phyloP scores from a whole-genome alignment of 2,113 vertebrate species.

The Reinhardtius hippoglossoides region DNA sequence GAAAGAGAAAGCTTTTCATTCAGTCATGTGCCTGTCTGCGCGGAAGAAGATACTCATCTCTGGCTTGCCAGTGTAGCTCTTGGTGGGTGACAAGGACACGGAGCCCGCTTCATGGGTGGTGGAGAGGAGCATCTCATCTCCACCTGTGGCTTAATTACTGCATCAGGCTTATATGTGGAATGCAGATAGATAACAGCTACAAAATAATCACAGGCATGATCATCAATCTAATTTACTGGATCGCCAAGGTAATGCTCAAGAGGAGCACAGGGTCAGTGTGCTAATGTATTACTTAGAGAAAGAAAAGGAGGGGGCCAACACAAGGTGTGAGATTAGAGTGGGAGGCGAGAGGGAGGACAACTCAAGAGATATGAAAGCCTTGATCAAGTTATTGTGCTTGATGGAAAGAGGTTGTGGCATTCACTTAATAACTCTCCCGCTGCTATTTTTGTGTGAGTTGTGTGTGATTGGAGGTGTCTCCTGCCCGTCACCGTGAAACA shows the following conservation, averaged over 20 bases:
- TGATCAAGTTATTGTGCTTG: conserved; percentile 66
- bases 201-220: conserved; percentile 52
- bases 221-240: conserved; percentile 54
- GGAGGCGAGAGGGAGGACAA: conserved; percentile 22
- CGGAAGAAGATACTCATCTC: conserved; percentile 42
- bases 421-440: conserved; percentile 67
- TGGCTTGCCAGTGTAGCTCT: conserved; percentile 15
- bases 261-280: conserved; percentile 49
- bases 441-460: conserved; percentile 23
- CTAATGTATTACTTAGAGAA: conserved; percentile 41
- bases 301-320: conserved; percentile 7
- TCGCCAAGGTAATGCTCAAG: conserved; percentile 33
- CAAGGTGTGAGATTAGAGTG: conserved; percentile 9
- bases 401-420: conserved; percentile 74
- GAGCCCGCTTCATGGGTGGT: not conserved
- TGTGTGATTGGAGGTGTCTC: conserved; percentile 64
- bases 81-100: conserved; percentile 15
- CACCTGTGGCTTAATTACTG: conserved; percentile 49
- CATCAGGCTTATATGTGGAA: conserved; percentile 11
- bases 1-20: conserved; percentile 50
- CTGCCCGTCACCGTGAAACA: conserved; percentile 57
- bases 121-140: conserved; percentile 11
- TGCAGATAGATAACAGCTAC: conserved; percentile 48
- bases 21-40: conserved; percentile 31
- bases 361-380: conserved; percentile 32